Evolutionary conservation across 1,140 invertebrate genomes (phyloP).

Genomic region (Rhyzopertha dominica): DNA sequence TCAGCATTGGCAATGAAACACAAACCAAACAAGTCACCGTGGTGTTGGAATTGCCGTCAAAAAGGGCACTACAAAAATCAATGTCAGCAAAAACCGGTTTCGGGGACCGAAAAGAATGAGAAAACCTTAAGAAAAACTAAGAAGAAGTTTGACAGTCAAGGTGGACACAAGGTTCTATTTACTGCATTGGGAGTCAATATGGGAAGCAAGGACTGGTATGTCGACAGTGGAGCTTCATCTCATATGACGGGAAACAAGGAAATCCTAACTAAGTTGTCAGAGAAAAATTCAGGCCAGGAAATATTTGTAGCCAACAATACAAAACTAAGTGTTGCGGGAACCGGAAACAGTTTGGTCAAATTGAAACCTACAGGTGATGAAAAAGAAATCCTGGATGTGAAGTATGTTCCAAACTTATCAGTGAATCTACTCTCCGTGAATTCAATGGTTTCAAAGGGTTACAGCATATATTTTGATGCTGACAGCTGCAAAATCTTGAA

Average conservation of each 20-base stretch:
- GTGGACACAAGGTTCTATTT: too few relatives aligned
- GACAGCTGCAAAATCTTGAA: constrained; percentile 15
- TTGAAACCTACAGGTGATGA: constrained; percentile 6
- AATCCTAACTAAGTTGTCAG: constrained; percentile 5
- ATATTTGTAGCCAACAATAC: constrained; percentile 15
- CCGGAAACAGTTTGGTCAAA: constrained; percentile 12
- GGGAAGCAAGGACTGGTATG: too few relatives aligned
- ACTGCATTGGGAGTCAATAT: too few relatives aligned
- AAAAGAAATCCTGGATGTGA: constrained; percentile 13
- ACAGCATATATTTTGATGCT: constrained; percentile 13
- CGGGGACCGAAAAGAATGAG: too few relatives aligned
- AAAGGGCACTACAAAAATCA: constrained; percentile 20
- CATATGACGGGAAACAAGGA: constrained; percentile 21
- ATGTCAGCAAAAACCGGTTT: too few relatives aligned
- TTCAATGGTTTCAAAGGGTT: constrained; percentile 17
- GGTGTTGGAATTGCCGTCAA: constrained; percentile 14
- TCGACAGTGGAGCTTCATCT: constrained; percentile 23
- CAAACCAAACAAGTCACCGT: constrained; percentile 10
- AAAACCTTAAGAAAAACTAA: too few relatives aligned
- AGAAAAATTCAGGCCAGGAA: constrained; percentile 11
- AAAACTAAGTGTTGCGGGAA: constrained; percentile 4
- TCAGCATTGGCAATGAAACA: not conserved
- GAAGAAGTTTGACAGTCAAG: too few relatives aligned
- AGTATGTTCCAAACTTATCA: constrained; percentile 20
- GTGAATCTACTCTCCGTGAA: constrained; percentile 22